These are phyloP conservation scores for Salticus scenicus DNA, from an alignment of 2,888 invertebrate genomes.

Conservation along the genomic window DNA sequence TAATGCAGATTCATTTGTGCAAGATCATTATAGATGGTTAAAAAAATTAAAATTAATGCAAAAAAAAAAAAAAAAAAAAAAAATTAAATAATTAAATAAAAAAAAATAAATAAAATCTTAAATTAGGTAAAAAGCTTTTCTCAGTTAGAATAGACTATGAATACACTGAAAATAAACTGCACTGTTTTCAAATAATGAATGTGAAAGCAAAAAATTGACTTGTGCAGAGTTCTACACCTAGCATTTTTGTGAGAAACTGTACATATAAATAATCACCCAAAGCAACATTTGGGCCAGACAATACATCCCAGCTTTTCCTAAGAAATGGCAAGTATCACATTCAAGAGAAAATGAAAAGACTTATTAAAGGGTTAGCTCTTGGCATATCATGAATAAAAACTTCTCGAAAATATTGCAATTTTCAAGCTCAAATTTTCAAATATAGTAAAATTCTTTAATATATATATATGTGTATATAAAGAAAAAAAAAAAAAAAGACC, in stretches of 20 bases:
- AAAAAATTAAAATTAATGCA: too few relatives aligned
- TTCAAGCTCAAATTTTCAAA: conserved; percentile 68
- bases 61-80: too few relatives aligned
- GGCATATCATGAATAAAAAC: conserved; percentile 63
- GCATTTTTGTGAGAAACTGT: conserved; percentile 60
- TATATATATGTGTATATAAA: conserved; percentile 54
- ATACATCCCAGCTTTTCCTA: conserved; percentile 52
- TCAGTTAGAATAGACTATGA: too few relatives aligned
- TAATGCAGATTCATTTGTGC: neutral
- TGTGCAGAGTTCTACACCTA: conserved; percentile 56
- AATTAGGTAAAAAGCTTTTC: too few relatives aligned
- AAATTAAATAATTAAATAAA: too few relatives aligned
- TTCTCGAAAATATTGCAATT: conserved; percentile 67
- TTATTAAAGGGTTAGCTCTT: conserved; percentile 65
- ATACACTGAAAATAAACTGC: neutral
- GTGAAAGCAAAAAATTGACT: conserved; percentile 51
- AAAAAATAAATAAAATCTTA: too few relatives aligned
- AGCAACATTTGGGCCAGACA: conserved; percentile 40
- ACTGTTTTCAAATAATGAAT: neutral
- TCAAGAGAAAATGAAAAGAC: conserved; percentile 67
- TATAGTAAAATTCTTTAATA: conserved; percentile 64
- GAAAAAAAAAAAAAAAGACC: conserved; percentile 39
- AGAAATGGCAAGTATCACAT: conserved; percentile 68
- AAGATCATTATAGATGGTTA: too few relatives aligned
- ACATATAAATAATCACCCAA: conserved; percentile 40